Base-by-base conservation (phyloP, 2,888 invertebrate genomes). In the Drosophila algonquin region DNA sequence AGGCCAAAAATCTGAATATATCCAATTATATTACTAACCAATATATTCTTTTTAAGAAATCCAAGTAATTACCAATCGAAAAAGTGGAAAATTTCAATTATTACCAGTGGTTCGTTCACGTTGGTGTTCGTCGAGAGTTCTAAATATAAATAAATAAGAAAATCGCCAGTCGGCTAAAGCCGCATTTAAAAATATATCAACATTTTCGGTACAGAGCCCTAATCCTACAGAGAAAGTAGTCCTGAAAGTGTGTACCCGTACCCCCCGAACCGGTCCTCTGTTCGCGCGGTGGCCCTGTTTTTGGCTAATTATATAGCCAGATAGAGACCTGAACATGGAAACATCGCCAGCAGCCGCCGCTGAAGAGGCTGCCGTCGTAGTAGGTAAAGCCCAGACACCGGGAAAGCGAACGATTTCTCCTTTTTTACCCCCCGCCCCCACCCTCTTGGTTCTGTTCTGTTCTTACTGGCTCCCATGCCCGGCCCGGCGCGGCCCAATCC, bases 121-220 rank as follows among this genome's bases (percentile, higher is more conserved):
- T 77, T 62, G 72, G 71, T 79, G 65, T 60, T 53, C 45, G 73
- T 61, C 53, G 45, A 72, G 72, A 60, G 63, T 77, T 89, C 90
- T 89, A 89, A 89, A 87, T 86, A 89, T 90, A 82, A 76, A 87
- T 79, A 77, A 80, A 73, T 62, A 55, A 68, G 53, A 27, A 75
- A 74, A 70, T 68, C 55, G 56, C 75, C 72, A 68, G 73, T 40
- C 40, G 56, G 73, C 69, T 70, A 68, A 74, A 65, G 78, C 77
- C 73, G 74, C 73, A 72, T 72, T 56, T n/a, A 47, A 63, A 62
- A 80, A 70, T 56, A 64, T 72, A 40, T 48, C 55, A 68, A 59
- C 63, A 75, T 69, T 79, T 68, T 63, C 53, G 50, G 40, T 44
- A 12, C 18, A 55, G 16, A 24, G 73, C 57, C 63, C 71, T 71